A percentile compares a stretch with the other conserved stretches of the same genome.
These are phyloP conservation scores for Toxostoma redivivum DNA, from an alignment of 2,113 vertebrate genomes.

Conservation along the genomic window DNA sequence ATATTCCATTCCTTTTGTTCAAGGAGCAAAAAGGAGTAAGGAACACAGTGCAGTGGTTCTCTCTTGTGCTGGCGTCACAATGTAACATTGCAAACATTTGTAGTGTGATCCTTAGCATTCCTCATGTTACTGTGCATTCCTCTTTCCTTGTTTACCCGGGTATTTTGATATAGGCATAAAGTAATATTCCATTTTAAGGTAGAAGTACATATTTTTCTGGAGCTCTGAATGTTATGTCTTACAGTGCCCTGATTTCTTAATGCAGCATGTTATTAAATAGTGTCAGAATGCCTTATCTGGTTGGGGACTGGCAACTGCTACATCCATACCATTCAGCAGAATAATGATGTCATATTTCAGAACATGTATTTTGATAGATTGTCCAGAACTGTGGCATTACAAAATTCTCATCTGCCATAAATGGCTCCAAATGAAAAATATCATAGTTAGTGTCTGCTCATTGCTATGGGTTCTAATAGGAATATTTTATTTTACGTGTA, in stretches of 20 bases:
- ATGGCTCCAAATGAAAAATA: background rate
- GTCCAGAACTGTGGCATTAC: background rate
- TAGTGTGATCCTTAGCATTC: background rate
- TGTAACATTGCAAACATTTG: background rate
- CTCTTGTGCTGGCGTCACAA: rapidly evolving
- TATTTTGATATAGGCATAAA: background rate
- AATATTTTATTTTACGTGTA: background rate
- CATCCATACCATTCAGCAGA: background rate
- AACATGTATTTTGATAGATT: background rate
- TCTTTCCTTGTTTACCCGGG: background rate
- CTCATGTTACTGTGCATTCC: background rate
- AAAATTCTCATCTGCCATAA: background rate
- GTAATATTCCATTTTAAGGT: background rate
- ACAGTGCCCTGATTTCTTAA: background rate
- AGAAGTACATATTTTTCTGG: background rate
- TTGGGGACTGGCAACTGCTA: background rate
- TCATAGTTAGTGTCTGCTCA: background rate
- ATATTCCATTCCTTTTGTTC: background rate
- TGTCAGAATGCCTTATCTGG: background rate
- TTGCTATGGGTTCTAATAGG: background rate
- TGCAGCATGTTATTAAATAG: background rate
- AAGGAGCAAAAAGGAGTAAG: background rate
- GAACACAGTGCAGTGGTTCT: rapidly evolving
- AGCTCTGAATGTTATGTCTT: background rate
- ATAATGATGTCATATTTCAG: background rate